These are phyloP conservation scores for Notarius lentiginosus DNA, from an alignment of 2,113 vertebrate species.

Conservation along the genomic window DNA sequence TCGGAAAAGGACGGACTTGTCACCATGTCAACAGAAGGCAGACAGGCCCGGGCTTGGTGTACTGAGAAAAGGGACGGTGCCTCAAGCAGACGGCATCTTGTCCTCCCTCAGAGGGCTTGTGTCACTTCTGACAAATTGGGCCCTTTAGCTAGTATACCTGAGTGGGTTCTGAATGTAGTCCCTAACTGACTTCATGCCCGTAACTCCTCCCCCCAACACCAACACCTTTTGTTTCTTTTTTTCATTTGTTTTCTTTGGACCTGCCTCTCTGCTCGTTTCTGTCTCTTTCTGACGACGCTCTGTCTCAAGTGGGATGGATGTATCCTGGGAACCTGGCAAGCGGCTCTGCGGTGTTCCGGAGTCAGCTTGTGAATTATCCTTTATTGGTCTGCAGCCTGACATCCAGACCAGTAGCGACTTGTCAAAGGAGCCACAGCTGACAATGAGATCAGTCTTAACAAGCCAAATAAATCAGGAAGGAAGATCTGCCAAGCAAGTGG, in stretches of 20 bases:
- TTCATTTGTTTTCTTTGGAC: slow-evolving; percentile 47
- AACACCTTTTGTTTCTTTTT: slow-evolving; percentile 27
- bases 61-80: slow-evolving; percentile 23
- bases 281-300: slow-evolving; percentile 41
- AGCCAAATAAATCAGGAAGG: slow-evolving; percentile 46
- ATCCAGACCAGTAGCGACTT: slow-evolving; percentile 56
- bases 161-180: slow-evolving; percentile 54
- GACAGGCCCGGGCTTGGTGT: slow-evolving; percentile 39
- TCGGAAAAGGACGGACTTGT: slow-evolving; percentile 26
- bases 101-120: slow-evolving; percentile 50
- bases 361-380: slow-evolving; percentile 59
- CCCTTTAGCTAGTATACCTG: slow-evolving; percentile 53
- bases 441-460: slow-evolving; percentile 57
- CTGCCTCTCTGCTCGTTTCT: slow-evolving; percentile 38
- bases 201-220: not conserved
- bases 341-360: slow-evolving; percentile 46
- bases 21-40: slow-evolving; percentile 49
- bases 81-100: slow-evolving; percentile 48
- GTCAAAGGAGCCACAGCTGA: slow-evolving; percentile 51
- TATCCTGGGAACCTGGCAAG: slow-evolving; percentile 60
- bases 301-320: slow-evolving; percentile 53
- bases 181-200: slow-evolving; percentile 39
- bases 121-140: slow-evolving; percentile 59
- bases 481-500: slow-evolving; percentile 50
- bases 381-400: slow-evolving; percentile 59